Conservation (phyloP, 35 echinoderm and acorn worm species). For the Stichopus chloronotus region DNA sequence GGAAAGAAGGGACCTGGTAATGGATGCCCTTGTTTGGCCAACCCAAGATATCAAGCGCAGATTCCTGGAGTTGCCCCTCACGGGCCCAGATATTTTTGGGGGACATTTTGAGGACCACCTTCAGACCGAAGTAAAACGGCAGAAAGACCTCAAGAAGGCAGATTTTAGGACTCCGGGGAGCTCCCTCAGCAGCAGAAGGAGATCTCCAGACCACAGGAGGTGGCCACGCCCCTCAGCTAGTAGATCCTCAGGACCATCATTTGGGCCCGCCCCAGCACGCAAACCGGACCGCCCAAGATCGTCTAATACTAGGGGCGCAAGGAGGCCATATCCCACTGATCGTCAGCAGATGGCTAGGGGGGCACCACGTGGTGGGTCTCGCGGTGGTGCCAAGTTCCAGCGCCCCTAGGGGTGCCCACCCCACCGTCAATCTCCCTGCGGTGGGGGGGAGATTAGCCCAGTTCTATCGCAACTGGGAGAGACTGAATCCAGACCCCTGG, state of each 20-base stretch:
- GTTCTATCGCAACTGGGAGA: not conserved
- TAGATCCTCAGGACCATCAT: not conserved
- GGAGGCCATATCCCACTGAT: not conserved
- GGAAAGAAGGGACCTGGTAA: no score
- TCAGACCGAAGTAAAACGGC: not conserved
- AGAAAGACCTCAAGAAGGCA: not conserved
- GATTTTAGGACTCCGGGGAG: not conserved
- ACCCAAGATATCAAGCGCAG: not conserved
- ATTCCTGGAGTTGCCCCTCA: not conserved
- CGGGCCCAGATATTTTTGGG: not conserved
- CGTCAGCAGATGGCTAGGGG: not conserved
- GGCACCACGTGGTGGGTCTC: not conserved
- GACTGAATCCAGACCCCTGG: not conserved
- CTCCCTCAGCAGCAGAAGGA: not conserved
- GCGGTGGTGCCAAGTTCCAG: not conserved
- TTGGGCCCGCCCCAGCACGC: not conserved
- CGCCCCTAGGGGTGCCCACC: constrained; percentile 48
- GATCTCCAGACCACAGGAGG: not conserved
- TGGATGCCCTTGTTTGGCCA: no score
- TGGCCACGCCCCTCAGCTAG: not conserved
- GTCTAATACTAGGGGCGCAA: not conserved
- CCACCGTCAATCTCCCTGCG: not conserved
- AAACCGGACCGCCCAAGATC: not conserved
- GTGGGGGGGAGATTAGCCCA: not conserved
- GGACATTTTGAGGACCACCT: not conserved